Base-by-base conservation (phyloP, 1,140 invertebrate species). In the Bombus vancouverensis region DNA sequence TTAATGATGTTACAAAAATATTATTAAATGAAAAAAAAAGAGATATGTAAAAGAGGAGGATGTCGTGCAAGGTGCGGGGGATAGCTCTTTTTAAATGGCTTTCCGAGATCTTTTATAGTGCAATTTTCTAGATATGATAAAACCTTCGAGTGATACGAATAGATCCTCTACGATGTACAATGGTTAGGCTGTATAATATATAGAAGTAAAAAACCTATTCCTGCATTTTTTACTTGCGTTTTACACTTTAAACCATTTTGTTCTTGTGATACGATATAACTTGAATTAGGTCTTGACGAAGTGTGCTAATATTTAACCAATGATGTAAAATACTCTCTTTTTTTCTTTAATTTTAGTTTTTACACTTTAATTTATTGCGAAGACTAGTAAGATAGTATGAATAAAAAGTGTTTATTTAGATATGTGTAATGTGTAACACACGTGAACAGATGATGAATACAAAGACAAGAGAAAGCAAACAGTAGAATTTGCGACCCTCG, bases 1-100 rank as follows among this genome's bases (percentile, higher is more conserved):
- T 86, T 87, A 53, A 86, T 18, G 53, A 85, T 87, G 85, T 84
- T 84, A 83, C 22, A 75, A 89, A 81, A 87, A 76, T 82, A 59
- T 62, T 18, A 70, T 2, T 74, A 82, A 74, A 57, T 59, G 12
- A 13, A 42, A 81, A 83, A 77, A 57, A 81, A 39, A 53, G 47
- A 62, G 28, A n/a, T 13, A 32, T 39, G 28, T n/a, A 37, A 87
- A 25, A 62, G 37, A 88, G 53, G 57, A 78, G 70, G 59, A 85
- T 37, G 37, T 70, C 15, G 74, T 62, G 78, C 28, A 62, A 57
- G 42, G 37, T 53, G 42, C 62, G 62, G 44, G 34, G 37, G 34
- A 34, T 22, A 22, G 47, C 13, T 70, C 22, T 78, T 59, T 78
- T 32, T n/a, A 25, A 25, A 47, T 32, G 18, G 32, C 15, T 80